Evolutionary conservation across 2,888 invertebrate species (phyloP).

Genomic region (Macrosoma leucophasiata): DNA sequence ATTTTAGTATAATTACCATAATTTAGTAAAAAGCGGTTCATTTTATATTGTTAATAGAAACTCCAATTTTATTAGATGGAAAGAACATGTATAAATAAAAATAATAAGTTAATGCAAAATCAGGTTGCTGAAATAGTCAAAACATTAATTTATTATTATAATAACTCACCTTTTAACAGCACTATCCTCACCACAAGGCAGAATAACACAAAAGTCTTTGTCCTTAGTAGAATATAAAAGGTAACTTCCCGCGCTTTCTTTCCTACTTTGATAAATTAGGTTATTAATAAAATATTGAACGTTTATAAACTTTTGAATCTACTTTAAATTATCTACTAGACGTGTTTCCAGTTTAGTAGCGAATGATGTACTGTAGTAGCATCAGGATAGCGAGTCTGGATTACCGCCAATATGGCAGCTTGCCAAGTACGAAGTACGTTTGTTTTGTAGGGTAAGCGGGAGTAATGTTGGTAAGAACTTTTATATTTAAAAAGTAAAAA

Average conservation of each 20-base stretch:
- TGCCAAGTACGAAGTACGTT: constrained; percentile 74
- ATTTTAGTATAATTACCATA: too few relatives aligned
- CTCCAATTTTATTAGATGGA: too few relatives aligned
- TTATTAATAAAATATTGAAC: too few relatives aligned
- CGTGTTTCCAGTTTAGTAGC: constrained; percentile 46
- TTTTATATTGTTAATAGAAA: too few relatives aligned
- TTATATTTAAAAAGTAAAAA: constrained; percentile 5
- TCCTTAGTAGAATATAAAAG: constrained; percentile 27
- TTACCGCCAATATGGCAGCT: constrained; percentile 59
- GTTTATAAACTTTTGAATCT: too few relatives aligned
- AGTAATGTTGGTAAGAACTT: constrained; percentile 18
- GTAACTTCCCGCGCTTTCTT: constrained; percentile 25
- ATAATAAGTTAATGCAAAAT: too few relatives aligned
- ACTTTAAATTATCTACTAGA: too few relatives aligned
- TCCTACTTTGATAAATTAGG: constrained; percentile 34
- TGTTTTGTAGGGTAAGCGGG: constrained; percentile 33
- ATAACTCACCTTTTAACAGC: constrained; percentile 33
- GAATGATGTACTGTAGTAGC: constrained; percentile 43
- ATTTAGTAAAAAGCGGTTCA: too few relatives aligned
- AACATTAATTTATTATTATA: too few relatives aligned
- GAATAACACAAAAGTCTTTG: constrained; percentile 34
- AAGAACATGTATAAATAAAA: too few relatives aligned
- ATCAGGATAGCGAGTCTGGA: constrained; percentile 44
- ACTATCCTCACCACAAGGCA: constrained; percentile 25
- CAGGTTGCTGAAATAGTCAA: too few relatives aligned